phyloP scores from a whole-genome alignment of 2,888 invertebrate species.

The Cepaea hortensis region DNA sequence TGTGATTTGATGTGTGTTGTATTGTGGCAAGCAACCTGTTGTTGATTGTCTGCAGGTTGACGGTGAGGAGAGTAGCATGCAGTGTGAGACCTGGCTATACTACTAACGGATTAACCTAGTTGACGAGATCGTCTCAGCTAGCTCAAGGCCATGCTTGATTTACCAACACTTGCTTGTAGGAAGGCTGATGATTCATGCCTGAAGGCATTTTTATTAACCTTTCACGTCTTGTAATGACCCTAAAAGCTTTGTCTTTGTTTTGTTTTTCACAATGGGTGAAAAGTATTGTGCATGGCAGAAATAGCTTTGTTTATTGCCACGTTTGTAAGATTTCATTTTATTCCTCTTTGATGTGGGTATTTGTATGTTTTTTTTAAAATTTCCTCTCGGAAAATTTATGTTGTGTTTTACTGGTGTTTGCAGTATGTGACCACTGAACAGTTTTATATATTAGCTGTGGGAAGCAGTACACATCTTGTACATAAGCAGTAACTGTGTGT shows the following conservation, averaged over 20 bases:
- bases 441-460: slow-evolving; percentile 10
- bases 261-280: no score
- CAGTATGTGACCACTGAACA: slow-evolving; percentile 20
- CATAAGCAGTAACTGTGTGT: background rate
- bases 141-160: no score
- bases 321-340: background rate
- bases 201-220: background rate
- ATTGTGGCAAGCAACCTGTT: no score
- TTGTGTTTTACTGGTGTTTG: slow-evolving; percentile 41
- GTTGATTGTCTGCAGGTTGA: no score
- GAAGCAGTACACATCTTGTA: slow-evolving; percentile 21
- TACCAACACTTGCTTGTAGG: no score
- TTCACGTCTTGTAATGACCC: background rate
- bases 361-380: background rate
- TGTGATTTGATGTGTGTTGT: no score
- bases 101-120: no score
- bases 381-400: background rate
- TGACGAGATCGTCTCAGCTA: no score
- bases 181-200: background rate
- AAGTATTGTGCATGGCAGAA: background rate
- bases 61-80: no score
- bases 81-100: no score
- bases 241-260: no score
- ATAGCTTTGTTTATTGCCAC: slow-evolving; percentile 12
- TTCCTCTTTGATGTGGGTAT: slow-evolving; percentile 32